Base-by-base conservation (phyloP, 2,797 vertebrate genomes). In the Poliocrania exsul region DNA sequence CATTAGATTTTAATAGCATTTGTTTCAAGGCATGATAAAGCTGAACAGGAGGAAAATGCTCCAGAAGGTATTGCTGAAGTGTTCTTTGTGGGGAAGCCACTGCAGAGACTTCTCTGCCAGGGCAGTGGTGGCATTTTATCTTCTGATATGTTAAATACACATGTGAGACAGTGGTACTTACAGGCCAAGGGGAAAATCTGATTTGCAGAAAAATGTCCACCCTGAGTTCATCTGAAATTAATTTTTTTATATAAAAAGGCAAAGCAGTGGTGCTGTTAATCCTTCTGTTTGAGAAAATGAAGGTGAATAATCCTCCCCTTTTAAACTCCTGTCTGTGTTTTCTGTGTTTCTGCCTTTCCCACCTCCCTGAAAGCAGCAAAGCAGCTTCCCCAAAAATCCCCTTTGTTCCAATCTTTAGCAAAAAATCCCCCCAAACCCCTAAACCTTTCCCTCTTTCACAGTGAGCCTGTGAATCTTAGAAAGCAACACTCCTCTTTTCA, bases 41-140 rank as follows among this genome's bases (percentile, higher is more conserved):
- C 65, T 81, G 66, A 90, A n/a, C 38, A 81, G 92, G 88, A 93
- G 33, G 72, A 86, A 77, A 83, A 81, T 58, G 38, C 50, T 92
- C 31, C 82, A n/a, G 85, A 75, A 82, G 88, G 49, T 80, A 1
- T 40, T 83, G 56, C 13, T 81, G 65, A 78, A 83, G n/a, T 50
- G 72, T 67, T 96, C 29, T 40, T 86, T 14, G 5, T 47, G 79
- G 38, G 49, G 72, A 94, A 77, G 56, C 50, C 53, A 47, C 64
- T 94, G 79, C 64, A 24, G 46, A 86, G 69, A 64, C 35, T 75
- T 71, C 72, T 90, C 86, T 88, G 57, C 71, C 49, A 58, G 44
- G 57, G 72, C 56, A 29, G 10, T 7, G 6, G 33, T 70, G 56
- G 8, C 35, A 8, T 62, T 73, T 50, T 58, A 25, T 80, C 40